A percentile compares a stretch with the other conserved stretches of the same genome.
Evolutionary conservation across 2,113 vertebrate genomes (phyloP).

Genomic region (Herpetotheres cachinnans): DNA sequence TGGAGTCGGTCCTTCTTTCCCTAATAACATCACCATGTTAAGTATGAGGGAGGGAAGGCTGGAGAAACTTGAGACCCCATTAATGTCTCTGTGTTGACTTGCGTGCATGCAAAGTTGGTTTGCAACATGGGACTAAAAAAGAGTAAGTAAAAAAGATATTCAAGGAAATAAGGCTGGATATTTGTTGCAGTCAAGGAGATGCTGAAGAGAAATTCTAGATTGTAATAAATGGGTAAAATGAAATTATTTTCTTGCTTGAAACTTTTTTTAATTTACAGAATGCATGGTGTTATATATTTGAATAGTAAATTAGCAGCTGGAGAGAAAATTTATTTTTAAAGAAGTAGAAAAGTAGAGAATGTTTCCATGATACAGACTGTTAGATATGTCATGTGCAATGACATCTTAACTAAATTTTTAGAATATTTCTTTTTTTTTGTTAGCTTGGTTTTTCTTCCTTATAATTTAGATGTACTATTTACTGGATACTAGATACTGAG

Average conservation of each 20-base stretch:
- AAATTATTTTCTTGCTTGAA: background rate
- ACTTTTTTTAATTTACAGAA: background rate
- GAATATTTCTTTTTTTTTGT: background rate
- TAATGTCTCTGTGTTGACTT: background rate
- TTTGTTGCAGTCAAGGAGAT: background rate
- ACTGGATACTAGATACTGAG: background rate
- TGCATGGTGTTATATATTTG: background rate
- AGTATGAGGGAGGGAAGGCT: background rate
- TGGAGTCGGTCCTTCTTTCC: background rate
- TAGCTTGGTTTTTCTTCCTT: background rate
- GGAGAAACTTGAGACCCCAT: background rate
- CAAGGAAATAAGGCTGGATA: background rate
- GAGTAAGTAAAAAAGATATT: background rate
- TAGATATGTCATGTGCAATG: background rate
- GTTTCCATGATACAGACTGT: background rate
- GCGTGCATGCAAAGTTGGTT: background rate
- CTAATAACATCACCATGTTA: background rate
- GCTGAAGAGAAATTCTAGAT: background rate
- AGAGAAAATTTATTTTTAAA: background rate
- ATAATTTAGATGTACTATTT: background rate
- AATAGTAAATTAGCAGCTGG: background rate
- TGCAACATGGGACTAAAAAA: background rate
- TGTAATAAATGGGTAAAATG: background rate
- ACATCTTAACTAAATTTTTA: background rate
- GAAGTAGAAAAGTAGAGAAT: background rate